Evolutionary conservation across 1,140 invertebrate species (phyloP).

Genomic region (Sesamia nonagrioides): DNA sequence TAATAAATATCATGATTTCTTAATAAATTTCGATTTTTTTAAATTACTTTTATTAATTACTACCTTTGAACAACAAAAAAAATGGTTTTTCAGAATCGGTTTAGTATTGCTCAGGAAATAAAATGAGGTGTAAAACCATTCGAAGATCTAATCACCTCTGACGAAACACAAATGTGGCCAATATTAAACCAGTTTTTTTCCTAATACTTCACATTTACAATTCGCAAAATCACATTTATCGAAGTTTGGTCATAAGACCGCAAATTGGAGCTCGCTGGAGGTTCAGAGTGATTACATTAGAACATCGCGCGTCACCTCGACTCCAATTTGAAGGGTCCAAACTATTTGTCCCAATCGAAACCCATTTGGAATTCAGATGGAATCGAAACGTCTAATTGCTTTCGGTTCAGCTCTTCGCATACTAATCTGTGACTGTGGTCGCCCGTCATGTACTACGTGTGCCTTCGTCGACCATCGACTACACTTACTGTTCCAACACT

Average conservation of each 20-base stretch:
- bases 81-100: conserved; percentile 26
- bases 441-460: conserved; percentile 9
- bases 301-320: conserved; percentile 55
- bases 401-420: conserved; percentile 53
- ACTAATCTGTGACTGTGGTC: conserved; percentile 50
- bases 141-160: conserved; percentile 7
- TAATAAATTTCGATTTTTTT: conserved; percentile 39
- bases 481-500: conserved; percentile 2
- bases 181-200: no score
- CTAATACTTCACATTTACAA: conserved; percentile 36
- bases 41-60: no score
- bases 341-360: conserved; percentile 54
- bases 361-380: conserved; percentile 57
- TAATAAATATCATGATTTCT: conserved; percentile 43
- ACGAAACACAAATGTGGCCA: conserved; percentile 4
- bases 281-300: conserved; percentile 53
- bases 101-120: conserved; percentile 24
- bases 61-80: conserved; percentile 27
- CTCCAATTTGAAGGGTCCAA: conserved; percentile 53
- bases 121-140: not conserved
- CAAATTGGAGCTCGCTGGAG: conserved; percentile 38
- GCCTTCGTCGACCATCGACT: conserved; percentile 15
- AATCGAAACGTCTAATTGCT: conserved; percentile 57
- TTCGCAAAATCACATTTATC: conserved; percentile 35
- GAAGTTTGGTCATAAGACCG: conserved; percentile 30